These are phyloP conservation scores for Pandion haliaetus DNA, from an alignment of 2,113 vertebrate species.

Conservation along the genomic window DNA sequence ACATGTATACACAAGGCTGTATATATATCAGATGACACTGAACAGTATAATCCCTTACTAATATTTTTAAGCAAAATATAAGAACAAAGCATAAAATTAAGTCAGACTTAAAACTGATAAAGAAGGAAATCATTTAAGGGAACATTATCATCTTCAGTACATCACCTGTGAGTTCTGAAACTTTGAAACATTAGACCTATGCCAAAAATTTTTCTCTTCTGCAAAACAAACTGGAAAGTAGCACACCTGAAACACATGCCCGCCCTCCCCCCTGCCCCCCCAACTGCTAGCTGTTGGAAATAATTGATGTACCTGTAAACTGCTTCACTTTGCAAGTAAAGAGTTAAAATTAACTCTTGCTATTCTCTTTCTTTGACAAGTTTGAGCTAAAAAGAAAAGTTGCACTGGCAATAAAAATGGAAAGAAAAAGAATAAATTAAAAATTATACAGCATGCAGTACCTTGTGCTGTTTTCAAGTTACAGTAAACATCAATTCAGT, in stretches of 20 bases:
- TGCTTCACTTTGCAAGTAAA: background rate
- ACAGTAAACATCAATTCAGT: background rate
- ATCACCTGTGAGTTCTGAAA: background rate
- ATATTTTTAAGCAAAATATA: background rate
- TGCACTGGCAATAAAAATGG: background rate
- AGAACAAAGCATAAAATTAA: background rate
- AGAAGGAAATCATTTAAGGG: background rate
- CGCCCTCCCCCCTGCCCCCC: accelerated
- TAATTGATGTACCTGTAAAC: background rate
- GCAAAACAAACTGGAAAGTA: background rate
- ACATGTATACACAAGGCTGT: background rate
- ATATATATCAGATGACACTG: background rate
- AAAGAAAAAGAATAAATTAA: background rate
- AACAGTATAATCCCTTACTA: background rate
- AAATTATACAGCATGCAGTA: background rate
- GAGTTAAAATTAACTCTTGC: background rate
- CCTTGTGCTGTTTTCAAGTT: background rate
- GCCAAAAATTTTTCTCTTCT: background rate
- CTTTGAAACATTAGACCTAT: background rate
- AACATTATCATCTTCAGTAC: background rate
- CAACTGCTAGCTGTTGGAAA: background rate
- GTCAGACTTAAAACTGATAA: background rate
- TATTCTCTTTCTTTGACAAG: background rate
- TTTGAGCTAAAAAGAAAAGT: background rate
- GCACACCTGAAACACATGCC: background rate